These are phyloP conservation scores for Recurvirostra avosetta DNA, from an alignment of 2,113 vertebrate species.

Conservation along the genomic window DNA sequence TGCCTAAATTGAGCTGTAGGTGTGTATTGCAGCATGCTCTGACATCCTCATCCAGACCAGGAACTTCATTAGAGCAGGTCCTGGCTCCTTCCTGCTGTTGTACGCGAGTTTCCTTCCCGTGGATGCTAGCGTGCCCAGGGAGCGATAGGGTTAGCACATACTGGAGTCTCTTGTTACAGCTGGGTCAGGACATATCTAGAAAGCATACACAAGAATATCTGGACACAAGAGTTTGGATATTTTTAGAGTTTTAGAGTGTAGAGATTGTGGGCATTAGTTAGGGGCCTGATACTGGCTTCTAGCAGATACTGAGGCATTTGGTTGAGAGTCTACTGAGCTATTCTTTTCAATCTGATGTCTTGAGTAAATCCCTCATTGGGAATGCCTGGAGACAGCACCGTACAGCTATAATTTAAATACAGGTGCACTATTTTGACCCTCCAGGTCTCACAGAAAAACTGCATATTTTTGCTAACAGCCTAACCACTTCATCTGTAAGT, in stretches of 20 bases:
- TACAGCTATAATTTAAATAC: neutral
- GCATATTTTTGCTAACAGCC: neutral
- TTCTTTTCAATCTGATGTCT: neutral
- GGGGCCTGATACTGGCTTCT: neutral
- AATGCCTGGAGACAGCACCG: neutral
- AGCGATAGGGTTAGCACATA: neutral
- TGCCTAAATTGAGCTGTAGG: neutral
- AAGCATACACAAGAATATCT: neutral
- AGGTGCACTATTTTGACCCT: neutral
- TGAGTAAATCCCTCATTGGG: neutral
- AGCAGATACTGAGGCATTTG: neutral
- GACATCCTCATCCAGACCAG: neutral
- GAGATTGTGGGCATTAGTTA: neutral
- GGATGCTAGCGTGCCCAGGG: neutral
- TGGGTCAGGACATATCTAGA: neutral
- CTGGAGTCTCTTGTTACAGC: accelerated
- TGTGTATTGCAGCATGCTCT: neutral
- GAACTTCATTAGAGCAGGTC: neutral
- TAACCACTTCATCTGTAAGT: neutral
- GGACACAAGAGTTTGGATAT: neutral
- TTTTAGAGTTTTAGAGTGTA: neutral
- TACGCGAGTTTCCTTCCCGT: neutral
- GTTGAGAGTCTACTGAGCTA: neutral
- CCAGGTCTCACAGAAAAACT: neutral
- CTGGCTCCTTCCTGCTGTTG: neutral